These are phyloP conservation scores for Schizothorax lantsangensis DNA, from an alignment of 2,797 vertebrate genomes.

Conservation along the genomic window DNA sequence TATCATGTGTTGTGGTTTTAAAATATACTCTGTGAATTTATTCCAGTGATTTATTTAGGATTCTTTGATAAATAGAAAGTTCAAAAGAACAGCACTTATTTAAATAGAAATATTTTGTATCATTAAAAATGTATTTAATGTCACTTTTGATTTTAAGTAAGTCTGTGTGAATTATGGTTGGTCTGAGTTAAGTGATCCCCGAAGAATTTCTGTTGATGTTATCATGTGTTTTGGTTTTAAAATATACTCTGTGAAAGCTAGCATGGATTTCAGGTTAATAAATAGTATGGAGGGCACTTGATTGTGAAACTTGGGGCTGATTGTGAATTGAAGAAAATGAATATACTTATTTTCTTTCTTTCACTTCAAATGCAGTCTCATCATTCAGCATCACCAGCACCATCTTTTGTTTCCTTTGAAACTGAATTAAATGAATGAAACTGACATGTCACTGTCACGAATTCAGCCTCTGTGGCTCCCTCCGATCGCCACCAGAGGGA, in stretches of 20 bases:
- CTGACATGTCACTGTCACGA: conserved; percentile 8
- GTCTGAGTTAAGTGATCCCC: not conserved
- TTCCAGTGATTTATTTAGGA: not conserved
- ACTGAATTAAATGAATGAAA: conserved; percentile 22
- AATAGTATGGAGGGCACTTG: not conserved
- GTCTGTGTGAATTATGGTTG: not conserved
- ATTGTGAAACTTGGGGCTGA: not conserved
- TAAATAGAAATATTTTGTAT: not conserved
- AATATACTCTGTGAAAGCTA: not conserved
- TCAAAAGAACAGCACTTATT: not conserved
- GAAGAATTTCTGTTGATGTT: not conserved
- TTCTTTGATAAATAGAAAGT: not conserved
- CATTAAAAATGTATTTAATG: not conserved
- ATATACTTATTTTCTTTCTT: not conserved
- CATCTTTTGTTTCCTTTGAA: not conserved
- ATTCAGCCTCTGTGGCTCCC: too few species aligned
- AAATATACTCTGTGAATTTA: not conserved
- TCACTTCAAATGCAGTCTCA: not conserved
- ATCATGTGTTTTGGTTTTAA: not conserved
- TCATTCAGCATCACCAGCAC: not conserved
- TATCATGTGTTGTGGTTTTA: not conserved
- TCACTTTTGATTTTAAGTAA: not conserved
- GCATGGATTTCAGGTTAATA: not conserved
- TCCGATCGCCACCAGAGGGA: too few species aligned
- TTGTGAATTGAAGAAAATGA: not conserved